phyloP scores from a whole-genome alignment of 1,140 invertebrate genomes.

The Lethrus apterus region DNA sequence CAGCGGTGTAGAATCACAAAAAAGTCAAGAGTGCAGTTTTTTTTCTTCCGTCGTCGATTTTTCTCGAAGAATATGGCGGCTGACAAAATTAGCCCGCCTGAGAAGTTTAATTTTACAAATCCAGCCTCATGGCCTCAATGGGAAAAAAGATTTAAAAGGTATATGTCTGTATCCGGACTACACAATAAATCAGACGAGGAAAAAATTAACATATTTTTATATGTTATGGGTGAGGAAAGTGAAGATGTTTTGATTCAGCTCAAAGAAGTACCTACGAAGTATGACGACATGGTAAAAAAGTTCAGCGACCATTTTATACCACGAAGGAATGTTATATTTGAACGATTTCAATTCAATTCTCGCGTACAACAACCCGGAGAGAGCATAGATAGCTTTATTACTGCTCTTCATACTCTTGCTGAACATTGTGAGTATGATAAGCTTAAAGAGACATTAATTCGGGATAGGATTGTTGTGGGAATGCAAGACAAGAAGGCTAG shows the following conservation, averaged over 20 bases:
- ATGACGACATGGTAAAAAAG: slow-evolving; percentile 19
- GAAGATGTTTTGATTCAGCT: slow-evolving; percentile 28
- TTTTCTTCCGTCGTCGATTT: too few species aligned
- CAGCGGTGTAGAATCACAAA: too few species aligned
- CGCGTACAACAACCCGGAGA: slow-evolving; percentile 32
- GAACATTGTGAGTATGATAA: slow-evolving; percentile 36
- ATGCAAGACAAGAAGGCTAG: slow-evolving; percentile 25
- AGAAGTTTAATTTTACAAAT: too few species aligned
- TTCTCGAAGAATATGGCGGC: too few species aligned
- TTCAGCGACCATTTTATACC: slow-evolving; percentile 36
- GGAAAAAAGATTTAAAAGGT: slow-evolving; percentile 29
- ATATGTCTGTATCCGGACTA: slow-evolving; percentile 22
- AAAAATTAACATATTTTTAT: slow-evolving; percentile 27
- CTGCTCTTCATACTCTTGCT: slow-evolving; percentile 32
- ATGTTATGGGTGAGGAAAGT: slow-evolving; percentile 30
- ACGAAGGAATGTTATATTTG: slow-evolving; percentile 36
- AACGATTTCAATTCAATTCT: slow-evolving; percentile 37
- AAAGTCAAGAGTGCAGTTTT: too few species aligned
- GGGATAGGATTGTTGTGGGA: slow-evolving; percentile 38
- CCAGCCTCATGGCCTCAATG: too few species aligned
- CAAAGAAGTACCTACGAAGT: slow-evolving; percentile 11
- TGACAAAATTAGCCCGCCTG: too few species aligned
- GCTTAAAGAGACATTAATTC: slow-evolving; percentile 32
- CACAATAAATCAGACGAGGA: slow-evolving; percentile 22
- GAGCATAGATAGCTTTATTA: slow-evolving; percentile 38